phyloP scores from a whole-genome alignment of 2,888 invertebrate species.

The Choreutis nemorana region DNA sequence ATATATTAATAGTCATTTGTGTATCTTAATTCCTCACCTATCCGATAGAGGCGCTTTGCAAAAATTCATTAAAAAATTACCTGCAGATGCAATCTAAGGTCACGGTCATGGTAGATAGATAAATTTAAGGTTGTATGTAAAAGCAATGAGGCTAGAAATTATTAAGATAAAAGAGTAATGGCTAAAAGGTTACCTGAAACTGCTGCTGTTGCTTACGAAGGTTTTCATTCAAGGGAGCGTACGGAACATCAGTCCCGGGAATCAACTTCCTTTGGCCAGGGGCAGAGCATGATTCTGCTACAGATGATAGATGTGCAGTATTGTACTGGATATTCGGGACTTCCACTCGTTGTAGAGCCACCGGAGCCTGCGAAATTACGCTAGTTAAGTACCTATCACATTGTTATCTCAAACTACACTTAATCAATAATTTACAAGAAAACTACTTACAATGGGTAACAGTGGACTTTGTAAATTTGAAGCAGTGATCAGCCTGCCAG shows the following conservation, averaged over 20 bases:
- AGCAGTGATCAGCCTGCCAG: conserved; percentile 49
- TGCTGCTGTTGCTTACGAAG: conserved; percentile 37
- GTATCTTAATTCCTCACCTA: too few relatives aligned
- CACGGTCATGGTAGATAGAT: too few relatives aligned
- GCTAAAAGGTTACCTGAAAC: conserved; percentile 60
- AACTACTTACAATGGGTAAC: conserved; percentile 48
- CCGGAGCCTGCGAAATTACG: conserved; percentile 45
- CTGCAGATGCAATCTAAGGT: too few relatives aligned
- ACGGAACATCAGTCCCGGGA: conserved; percentile 52
- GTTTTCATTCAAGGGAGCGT: conserved; percentile 33
- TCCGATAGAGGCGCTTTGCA: too few relatives aligned
- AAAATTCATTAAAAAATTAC: too few relatives aligned
- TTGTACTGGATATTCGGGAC: conserved; percentile 43
- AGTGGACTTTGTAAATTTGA: conserved; percentile 48
- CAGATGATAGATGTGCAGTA: conserved; percentile 44
- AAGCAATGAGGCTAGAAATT: background rate
- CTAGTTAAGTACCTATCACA: too few relatives aligned
- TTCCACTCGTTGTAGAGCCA: conserved; percentile 54
- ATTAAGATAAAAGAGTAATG: too few relatives aligned
- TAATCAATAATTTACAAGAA: conserved; percentile 1
- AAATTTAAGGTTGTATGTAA: too few relatives aligned
- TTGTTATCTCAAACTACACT: too few relatives aligned
- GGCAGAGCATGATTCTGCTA: conserved; percentile 36
- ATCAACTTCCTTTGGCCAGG: conserved; percentile 32
- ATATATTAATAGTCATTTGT: too few relatives aligned